Conservation (phyloP, 2,113 vertebrate genomes). For the Acanthisitta chloris region DNA sequence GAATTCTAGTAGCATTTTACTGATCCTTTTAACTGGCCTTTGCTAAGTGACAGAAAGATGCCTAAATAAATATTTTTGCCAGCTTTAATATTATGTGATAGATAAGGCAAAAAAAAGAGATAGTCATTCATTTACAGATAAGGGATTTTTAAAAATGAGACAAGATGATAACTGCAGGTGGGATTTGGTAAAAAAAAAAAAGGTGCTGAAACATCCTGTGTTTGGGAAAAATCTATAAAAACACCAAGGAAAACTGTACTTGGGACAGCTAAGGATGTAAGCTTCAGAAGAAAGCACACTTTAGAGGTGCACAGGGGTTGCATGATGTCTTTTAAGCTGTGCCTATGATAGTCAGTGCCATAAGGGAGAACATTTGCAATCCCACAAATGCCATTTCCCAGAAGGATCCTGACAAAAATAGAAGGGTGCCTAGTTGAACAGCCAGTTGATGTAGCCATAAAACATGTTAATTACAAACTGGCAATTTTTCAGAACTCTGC, state of each 20-base stretch:
- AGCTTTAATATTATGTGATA: neutral
- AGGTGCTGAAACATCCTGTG: rapidly evolving
- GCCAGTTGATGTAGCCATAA: neutral
- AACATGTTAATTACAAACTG: neutral
- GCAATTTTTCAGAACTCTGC: neutral
- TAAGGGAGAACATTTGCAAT: neutral
- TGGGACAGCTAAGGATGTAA: neutral
- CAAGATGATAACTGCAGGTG: neutral
- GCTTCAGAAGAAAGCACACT: neutral
- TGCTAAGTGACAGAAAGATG: neutral
- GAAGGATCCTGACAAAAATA: neutral
- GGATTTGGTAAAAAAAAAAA: neutral
- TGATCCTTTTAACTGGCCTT: neutral
- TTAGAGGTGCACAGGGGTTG: neutral
- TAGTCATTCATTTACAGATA: neutral
- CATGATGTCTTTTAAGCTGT: neutral
- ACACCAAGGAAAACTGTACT: neutral
- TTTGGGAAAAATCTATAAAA: neutral
- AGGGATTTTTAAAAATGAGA: neutral
- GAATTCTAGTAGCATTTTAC: neutral
- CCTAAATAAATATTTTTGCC: neutral
- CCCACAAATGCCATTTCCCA: neutral
- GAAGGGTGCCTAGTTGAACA: neutral
- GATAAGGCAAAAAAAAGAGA: neutral
- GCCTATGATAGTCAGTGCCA: neutral